Evolutionary conservation across 2,888 invertebrate species (phyloP).

Genomic region (Pollenia amentaria): DNA sequence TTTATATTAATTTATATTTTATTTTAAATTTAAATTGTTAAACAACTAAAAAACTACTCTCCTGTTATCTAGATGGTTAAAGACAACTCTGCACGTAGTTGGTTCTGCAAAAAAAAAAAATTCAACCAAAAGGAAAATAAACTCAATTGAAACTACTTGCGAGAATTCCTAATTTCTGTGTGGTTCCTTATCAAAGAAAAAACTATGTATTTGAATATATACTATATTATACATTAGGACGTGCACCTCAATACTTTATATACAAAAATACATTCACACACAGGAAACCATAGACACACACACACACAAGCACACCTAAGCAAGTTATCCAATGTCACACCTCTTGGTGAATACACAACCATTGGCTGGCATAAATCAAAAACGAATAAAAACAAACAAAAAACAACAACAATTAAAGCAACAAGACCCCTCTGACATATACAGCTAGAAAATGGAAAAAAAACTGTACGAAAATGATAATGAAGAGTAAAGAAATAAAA

Average conservation of each 20-base stretch:
- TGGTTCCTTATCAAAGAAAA: not conserved
- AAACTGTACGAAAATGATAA: constrained; percentile 31
- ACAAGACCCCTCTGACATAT: constrained; percentile 7
- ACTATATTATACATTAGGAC: not conserved
- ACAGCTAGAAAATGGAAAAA: not conserved
- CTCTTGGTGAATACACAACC: constrained; percentile 84
- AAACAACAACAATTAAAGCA: constrained; percentile 6
- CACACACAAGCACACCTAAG: constrained; percentile 45
- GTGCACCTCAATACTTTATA: constrained; percentile 25
- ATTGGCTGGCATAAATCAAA: constrained; percentile 85
- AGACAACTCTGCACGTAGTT: too few relatives aligned
- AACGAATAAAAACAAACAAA: constrained; percentile 55
- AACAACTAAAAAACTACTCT: too few relatives aligned
- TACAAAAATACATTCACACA: not conserved
- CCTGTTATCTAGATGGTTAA: too few relatives aligned
- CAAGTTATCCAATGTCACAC: constrained; percentile 80
- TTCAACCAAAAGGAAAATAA: too few relatives aligned
- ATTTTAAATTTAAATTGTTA: too few relatives aligned
- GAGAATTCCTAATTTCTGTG: not conserved
- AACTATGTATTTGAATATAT: too few relatives aligned
- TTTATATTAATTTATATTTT: too few relatives aligned
- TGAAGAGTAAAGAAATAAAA: constrained; percentile 30
- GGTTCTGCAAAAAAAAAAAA: too few relatives aligned
- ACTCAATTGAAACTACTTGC: too few relatives aligned
- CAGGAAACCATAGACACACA: constrained; percentile 12